Evolutionary conservation across 2,797 vertebrate species (phyloP), one percentile per base, ranked within the genome.

Genomic region (Clarias laeviceps): DNA sequence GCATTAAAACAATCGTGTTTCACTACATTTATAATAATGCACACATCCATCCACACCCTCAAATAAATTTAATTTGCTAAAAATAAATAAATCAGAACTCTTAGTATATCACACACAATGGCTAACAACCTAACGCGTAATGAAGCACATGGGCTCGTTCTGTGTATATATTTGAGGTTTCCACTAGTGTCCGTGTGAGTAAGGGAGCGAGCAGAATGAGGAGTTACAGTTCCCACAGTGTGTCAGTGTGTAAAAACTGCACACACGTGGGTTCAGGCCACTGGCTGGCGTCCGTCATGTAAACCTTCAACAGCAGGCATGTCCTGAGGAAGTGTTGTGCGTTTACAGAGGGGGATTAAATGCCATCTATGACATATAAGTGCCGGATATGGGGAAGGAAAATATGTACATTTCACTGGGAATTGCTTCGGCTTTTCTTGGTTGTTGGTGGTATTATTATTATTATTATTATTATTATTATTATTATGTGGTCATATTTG

Each of bases 281-380:
- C 62, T 78, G 62, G 84, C 86, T 90, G 85, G 91, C 65, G 87
- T 85, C 80, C 50, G 34, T 73, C 88, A 87, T 90, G 87, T 92
- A 91, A 91, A 91, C 90, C 74, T 83, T 87, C 34, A 68, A 82
- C 90, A 89, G 85, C 84, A 88, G 87, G 84, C 27, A 82, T 83
- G 86, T 89, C 88, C 89, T 88, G 87, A 83, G 34, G 84, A 59
- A 76, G 79, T 61, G 79, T 74, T 77, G 80, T 11, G 29, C 83
- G 89, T 90, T 91, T 90, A 92, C 66, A 73, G 69, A 82, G 82
- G n/a, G 20, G 24, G 78, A 9, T 57, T 87, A 87, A 90, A 90
- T 81, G 56, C 73, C 40, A 70, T 79, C 83, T 84, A 86, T 81
- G 37, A 82, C 88, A 85, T 88, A 85, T 90, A 90, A 32, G 27